A percentile compares a stretch with the other conserved stretches of the same genome.
Conservation (phyloP, 2,888 invertebrate genomes). For the Xylota segnis region DNA sequence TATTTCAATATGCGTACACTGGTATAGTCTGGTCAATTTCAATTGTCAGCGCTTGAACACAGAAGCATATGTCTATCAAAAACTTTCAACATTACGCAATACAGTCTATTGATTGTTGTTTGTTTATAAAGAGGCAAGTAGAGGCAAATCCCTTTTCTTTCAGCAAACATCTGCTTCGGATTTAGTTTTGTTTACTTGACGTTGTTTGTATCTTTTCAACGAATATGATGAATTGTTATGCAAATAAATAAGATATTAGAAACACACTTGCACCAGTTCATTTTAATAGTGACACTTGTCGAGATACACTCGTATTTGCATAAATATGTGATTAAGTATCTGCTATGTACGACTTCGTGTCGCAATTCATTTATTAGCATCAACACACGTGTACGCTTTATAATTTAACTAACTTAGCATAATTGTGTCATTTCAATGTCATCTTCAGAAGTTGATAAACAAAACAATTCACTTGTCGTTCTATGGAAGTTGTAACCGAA, state of each 20-base stretch:
- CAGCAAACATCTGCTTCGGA: neutral
- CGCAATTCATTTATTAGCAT: slow-evolving; percentile 19
- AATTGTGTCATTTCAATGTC: slow-evolving; percentile 51
- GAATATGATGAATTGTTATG: slow-evolving; percentile 11
- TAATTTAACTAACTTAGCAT: slow-evolving; percentile 29
- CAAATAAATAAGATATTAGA: neutral
- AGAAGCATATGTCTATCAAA: neutral
- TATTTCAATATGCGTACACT: neutral
- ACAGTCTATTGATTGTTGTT: neutral
- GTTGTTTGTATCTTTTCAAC: neutral
- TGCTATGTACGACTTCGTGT: slow-evolving; percentile 16
- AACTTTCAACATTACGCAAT: slow-evolving; percentile 1
- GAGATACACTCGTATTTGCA: neutral
- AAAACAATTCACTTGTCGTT: slow-evolving; percentile 20
- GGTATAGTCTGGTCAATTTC: neutral
- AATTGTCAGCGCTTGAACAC: neutral
- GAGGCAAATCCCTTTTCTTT: neutral
- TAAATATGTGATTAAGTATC: slow-evolving; percentile 15
- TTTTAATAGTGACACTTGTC: neutral
- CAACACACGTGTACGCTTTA: slow-evolving; percentile 46
- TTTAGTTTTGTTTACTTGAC: neutral
- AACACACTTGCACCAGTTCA: neutral
- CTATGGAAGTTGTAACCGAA: slow-evolving; percentile 31
- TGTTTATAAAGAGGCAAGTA: neutral
- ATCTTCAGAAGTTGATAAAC: slow-evolving; percentile 11